Evolutionary conservation across 2,113 vertebrate species (phyloP).

Genomic region (Dolichallabes microphthalmus): DNA sequence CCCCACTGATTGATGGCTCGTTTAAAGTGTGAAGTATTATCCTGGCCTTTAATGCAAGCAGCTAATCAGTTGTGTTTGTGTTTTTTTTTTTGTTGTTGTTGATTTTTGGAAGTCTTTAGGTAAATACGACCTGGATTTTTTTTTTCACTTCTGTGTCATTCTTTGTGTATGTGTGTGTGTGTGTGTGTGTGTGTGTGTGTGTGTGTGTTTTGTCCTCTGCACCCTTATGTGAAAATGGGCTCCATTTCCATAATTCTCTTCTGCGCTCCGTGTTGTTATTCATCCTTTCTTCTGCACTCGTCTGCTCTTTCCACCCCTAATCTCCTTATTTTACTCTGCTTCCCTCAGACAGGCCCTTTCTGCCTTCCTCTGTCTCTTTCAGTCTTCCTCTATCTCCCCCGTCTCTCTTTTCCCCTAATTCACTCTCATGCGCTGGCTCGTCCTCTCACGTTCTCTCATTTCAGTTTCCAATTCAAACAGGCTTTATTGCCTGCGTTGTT

Average conservation of each 20-base stretch:
- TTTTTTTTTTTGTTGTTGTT: background rate
- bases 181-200: background rate
- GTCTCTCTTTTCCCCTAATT: background rate
- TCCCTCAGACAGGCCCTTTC: slow-evolving; percentile 25
- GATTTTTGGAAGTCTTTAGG: slow-evolving; percentile 26
- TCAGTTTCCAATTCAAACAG: slow-evolving; percentile 38
- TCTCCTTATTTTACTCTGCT: slow-evolving; percentile 35
- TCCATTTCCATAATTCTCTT: slow-evolving; percentile 49
- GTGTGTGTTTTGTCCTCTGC: slow-evolving; percentile 32
- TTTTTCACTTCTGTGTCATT: background rate
- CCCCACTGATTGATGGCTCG: background rate
- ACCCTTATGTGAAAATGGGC: slow-evolving; percentile 46
- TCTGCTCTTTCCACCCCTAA: slow-evolving; percentile 35
- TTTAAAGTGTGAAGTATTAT: background rate
- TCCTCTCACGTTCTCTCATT: slow-evolving; percentile 10
- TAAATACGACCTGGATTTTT: slow-evolving; percentile 29
- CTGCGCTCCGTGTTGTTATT: slow-evolving; percentile 45
- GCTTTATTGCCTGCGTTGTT: slow-evolving; percentile 44
- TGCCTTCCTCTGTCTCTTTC: background rate
- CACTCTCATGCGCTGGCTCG: background rate
- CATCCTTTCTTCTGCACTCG: slow-evolving; percentile 28
- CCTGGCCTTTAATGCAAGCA: background rate
- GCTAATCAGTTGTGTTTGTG: slow-evolving; percentile 11
- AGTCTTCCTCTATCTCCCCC: slow-evolving; percentile 6
- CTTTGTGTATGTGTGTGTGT: background rate